Conservation (phyloP, 1,140 invertebrate species). For the Drosophila prosaltans region DNA sequence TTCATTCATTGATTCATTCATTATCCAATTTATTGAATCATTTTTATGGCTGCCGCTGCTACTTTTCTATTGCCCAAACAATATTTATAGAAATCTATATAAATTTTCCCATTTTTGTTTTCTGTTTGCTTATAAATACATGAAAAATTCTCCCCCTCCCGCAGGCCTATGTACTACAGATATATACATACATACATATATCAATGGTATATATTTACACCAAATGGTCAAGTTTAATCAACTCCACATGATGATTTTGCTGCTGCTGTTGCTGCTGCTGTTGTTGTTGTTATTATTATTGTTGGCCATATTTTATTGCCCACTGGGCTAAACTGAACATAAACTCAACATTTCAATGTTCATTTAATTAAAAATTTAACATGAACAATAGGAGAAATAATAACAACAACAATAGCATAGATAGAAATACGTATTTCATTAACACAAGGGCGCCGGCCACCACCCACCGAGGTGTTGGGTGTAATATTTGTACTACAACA, state of each 20-base stretch:
- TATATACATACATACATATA: too few relatives aligned
- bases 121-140: slow-evolving; percentile 41
- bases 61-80: slow-evolving; percentile 35
- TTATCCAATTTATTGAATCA: slow-evolving; percentile 46
- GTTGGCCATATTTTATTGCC: slow-evolving; percentile 66
- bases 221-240: slow-evolving; percentile 67
- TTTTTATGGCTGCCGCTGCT: slow-evolving; percentile 23
- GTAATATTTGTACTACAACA: slow-evolving; percentile 19
- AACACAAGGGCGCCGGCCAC: slow-evolving; percentile 70
- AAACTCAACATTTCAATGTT: slow-evolving; percentile 75
- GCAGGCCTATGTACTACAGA: too few relatives aligned
- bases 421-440: slow-evolving; percentile 59
- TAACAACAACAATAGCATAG: slow-evolving; percentile 13
- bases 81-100: slow-evolving; percentile 45
- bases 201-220: slow-evolving; percentile 12
- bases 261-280: slow-evolving; percentile 8
- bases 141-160: slow-evolving; percentile 28
- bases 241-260: slow-evolving; percentile 52
- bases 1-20: slow-evolving; percentile 45
- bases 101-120: slow-evolving; percentile 2
- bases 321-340: slow-evolving; percentile 57
- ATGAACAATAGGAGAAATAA: slow-evolving; percentile 22
- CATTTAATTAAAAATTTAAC: slow-evolving; percentile 75
- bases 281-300: background rate
- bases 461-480: slow-evolving; percentile 55